A percentile compares a stretch with the other conserved stretches of the same genome.
phyloP scores from a whole-genome alignment of 2,888 invertebrate genomes.

The Koerneria pararmatus region DNA sequence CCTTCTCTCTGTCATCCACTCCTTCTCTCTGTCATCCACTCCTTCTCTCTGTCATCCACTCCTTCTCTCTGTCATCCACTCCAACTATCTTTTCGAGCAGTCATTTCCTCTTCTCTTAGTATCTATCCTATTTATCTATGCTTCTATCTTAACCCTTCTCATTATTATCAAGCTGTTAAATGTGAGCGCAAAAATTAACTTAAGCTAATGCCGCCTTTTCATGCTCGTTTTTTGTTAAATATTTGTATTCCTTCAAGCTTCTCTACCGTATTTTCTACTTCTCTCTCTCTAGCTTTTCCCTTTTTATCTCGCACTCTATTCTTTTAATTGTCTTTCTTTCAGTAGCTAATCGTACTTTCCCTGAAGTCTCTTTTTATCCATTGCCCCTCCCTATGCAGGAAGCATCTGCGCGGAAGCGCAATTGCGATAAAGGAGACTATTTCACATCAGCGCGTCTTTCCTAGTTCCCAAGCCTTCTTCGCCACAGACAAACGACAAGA shows the following conservation, averaged over 20 bases:
- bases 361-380: too few species aligned
- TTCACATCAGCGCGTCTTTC: too few species aligned
- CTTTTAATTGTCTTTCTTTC: constrained; percentile 25
- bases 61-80: not conserved
- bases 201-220: not conserved
- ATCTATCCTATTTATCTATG: not conserved
- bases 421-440: too few species aligned
- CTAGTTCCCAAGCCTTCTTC: too few species aligned
- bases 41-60: not conserved
- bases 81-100: not conserved
- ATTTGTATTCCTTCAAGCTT: constrained; percentile 15
- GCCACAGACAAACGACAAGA: too few species aligned
- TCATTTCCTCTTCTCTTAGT: constrained; percentile 14
- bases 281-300: not conserved
- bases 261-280: constrained; percentile 16
- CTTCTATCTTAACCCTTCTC: constrained; percentile 10
- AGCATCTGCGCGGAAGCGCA: too few species aligned
- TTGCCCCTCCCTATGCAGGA: too few species aligned
- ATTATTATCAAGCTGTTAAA: constrained; percentile 9
- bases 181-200: not conserved
- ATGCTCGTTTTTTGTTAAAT: constrained; percentile 7
- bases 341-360: too few species aligned
- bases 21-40: constrained; percentile 6
- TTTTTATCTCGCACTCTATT: constrained; percentile 26
- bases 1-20: not conserved